phyloP scores from a whole-genome alignment of 2,797 vertebrate species.

The Periophthalmus magnuspinnatus region DNA sequence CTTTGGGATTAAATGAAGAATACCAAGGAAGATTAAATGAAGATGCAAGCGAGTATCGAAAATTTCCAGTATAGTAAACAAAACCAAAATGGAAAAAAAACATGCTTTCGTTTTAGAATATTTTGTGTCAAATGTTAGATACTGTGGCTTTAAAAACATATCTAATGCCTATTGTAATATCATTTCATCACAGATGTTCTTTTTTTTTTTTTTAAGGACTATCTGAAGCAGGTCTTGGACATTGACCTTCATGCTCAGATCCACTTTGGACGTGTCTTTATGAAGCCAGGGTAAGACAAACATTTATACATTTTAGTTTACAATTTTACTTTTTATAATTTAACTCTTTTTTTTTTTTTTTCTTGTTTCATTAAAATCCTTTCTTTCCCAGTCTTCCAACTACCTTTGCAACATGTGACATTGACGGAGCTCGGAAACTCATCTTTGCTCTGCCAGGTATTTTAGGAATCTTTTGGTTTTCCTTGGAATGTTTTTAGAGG shows the following conservation, averaged over 20 bases:
- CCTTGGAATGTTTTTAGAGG: constrained; percentile 1
- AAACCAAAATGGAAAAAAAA: too few relatives aligned
- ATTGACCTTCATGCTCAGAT: constrained; percentile 99
- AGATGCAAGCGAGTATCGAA: too few relatives aligned
- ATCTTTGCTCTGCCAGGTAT: constrained; percentile 98
- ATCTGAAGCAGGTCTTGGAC: constrained; percentile 98
- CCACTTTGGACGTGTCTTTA: constrained; percentile 98
- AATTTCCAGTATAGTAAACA: too few relatives aligned
- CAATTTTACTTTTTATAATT: neutral
- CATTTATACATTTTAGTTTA: neutral
- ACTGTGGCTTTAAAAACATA: too few relatives aligned
- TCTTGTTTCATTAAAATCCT: neutral
- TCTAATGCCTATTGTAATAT: neutral
- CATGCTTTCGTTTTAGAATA: too few relatives aligned
- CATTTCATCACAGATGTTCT: neutral
- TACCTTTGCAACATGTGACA: constrained; percentile 96
- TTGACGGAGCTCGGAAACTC: constrained; percentile 94
- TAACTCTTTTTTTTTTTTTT: neutral
- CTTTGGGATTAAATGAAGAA: too few relatives aligned
- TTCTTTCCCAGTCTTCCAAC: constrained; percentile 86
- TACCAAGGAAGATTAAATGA: too few relatives aligned
- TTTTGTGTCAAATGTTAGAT: too few relatives aligned
- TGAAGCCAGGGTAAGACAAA: constrained; percentile 87
- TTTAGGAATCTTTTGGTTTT: neutral
- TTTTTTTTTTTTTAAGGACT: constrained; percentile 82